Evolutionary conservation across 1,140 invertebrate species (phyloP).

Genomic region (Drusus annulatus): DNA sequence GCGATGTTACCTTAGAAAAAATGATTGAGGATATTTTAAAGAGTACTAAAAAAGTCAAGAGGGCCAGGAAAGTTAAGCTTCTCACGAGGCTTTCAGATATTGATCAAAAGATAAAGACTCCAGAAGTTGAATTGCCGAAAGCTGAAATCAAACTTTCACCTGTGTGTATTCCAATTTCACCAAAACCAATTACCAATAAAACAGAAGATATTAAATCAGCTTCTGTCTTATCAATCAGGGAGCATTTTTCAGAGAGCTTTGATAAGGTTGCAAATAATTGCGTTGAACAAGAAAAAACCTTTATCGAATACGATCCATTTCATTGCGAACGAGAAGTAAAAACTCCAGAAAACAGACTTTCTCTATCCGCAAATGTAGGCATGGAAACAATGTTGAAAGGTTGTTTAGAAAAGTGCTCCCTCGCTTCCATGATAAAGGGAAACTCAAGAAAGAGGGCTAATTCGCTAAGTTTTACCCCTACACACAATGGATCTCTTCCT

Average conservation of each 20-base stretch:
- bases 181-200: background rate
- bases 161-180: background rate
- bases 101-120: background rate
- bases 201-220: background rate
- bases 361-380: slow-evolving; percentile 2
- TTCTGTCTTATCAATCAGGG: background rate
- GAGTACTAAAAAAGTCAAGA: slow-evolving; percentile 56
- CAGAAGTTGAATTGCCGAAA: background rate
- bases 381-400: slow-evolving; percentile 40
- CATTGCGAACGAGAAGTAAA: slow-evolving; percentile 56
- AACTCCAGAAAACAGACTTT: slow-evolving; percentile 56
- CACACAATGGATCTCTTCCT: slow-evolving; percentile 45
- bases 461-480: slow-evolving; percentile 46
- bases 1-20: slow-evolving; percentile 53
- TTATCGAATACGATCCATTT: slow-evolving; percentile 52
- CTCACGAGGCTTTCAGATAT: background rate
- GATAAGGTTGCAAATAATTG: background rate
- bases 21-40: slow-evolving; percentile 59
- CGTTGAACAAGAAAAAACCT: slow-evolving; percentile 49
- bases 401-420: slow-evolving; percentile 32
- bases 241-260: too few relatives aligned
- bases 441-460: slow-evolving; percentile 43
- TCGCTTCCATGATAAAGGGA: background rate
- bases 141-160: background rate
- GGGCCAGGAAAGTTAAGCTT: slow-evolving; percentile 49